Percentiles rank a stretch among this genome's conserved stretches.
Conservation (phyloP, 2,113 vertebrate species). For the Desmodus rotundus region DNA sequence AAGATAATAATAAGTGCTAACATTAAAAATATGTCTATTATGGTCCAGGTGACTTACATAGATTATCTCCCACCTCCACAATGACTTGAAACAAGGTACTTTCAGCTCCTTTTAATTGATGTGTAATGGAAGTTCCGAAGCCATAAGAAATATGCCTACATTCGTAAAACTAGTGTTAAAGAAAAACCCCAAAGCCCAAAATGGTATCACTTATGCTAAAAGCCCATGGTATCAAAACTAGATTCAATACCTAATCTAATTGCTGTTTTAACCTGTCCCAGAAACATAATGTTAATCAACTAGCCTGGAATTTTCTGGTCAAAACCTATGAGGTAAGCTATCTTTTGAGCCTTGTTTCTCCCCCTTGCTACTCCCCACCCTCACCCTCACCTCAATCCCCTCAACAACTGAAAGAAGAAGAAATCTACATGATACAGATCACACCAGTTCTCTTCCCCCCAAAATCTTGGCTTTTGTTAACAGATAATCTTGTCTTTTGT, state of each 20-base stretch:
- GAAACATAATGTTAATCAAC: background rate
- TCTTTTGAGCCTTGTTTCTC: background rate
- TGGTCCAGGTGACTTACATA: background rate
- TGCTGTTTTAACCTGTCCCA: background rate
- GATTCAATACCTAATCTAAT: background rate
- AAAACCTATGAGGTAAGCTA: background rate
- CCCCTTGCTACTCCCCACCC: background rate
- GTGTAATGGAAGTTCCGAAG: background rate
- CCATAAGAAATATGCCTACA: background rate
- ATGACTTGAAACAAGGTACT: background rate
- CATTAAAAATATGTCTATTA: constrained; percentile 27
- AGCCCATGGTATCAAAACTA: background rate
- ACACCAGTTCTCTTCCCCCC: background rate
- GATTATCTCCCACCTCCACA: background rate
- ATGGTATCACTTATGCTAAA: background rate
- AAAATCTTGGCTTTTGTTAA: background rate
- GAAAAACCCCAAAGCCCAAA: background rate
- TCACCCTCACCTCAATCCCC: background rate
- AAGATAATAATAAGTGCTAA: constrained; percentile 20
- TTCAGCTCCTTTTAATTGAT: background rate
- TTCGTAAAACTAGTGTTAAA: background rate
- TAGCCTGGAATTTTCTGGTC: background rate
- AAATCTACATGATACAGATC: background rate
- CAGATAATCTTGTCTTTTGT: background rate
- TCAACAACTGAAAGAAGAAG: background rate